These are phyloP conservation scores for Tetramorium parvispinum DNA, from an alignment of 1,140 invertebrate species.

Conservation along the genomic window DNA sequence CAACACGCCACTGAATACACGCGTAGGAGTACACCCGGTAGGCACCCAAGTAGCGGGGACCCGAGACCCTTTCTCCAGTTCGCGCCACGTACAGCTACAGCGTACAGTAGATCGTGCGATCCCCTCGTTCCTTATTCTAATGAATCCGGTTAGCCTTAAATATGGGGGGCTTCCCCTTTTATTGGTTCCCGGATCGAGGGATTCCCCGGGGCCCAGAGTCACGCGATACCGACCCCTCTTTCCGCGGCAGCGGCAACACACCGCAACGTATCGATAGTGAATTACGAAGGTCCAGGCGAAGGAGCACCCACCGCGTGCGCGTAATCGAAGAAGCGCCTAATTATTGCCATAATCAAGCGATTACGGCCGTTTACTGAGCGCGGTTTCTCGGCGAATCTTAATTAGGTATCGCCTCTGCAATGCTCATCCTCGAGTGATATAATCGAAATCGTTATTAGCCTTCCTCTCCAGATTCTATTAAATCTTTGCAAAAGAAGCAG, in stretches of 20 bases:
- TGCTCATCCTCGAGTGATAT: background rate
- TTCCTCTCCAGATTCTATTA: background rate
- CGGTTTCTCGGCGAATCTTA: conserved; percentile 23
- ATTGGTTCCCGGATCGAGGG: conserved; percentile 57
- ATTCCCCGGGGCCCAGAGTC: conserved; percentile 56
- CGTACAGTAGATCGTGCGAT: conserved; percentile 48
- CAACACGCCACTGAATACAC: conserved; percentile 6
- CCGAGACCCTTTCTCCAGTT: conserved; percentile 19
- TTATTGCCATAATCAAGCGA: conserved; percentile 32
- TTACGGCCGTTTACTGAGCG: background rate
- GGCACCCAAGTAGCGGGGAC: background rate
- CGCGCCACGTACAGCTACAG: background rate
- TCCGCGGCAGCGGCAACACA: background rate
- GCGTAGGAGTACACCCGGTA: conserved; percentile 34
- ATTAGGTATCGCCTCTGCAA: conserved; percentile 27
- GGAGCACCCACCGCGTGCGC: background rate
- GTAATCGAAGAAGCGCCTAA: conserved; percentile 40
- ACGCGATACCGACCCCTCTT: conserved; percentile 54
- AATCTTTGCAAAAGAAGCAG: background rate
- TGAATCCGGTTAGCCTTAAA: conserved; percentile 65
- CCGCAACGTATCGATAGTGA: background rate
- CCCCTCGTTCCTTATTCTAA: conserved; percentile 60
- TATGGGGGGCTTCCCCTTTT: conserved; percentile 59
- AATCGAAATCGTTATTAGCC: background rate
- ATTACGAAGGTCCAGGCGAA: background rate